Base-by-base conservation (phyloP, 2,888 invertebrate genomes). In the Linnaemya vulpina region DNA sequence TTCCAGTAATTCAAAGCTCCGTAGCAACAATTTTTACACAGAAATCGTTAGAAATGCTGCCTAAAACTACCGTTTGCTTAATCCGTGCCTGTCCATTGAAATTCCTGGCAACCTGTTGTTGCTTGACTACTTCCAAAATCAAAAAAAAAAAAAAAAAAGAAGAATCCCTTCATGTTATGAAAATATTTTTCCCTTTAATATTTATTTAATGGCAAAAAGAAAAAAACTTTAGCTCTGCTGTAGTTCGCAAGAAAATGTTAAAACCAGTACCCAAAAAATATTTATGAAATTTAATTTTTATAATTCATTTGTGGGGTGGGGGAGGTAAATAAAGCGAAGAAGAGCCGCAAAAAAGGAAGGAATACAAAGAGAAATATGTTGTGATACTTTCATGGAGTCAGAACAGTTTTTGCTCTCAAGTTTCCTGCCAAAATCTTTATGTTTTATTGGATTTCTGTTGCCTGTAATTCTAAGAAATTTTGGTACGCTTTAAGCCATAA, bases 201-300 rank as follows among this genome's bases (percentile, higher is more conserved):
- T 49, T 68, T 43, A 60, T 71, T 76, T 76, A 49, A 82, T 63
- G 62, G 65, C 63, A 58, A 40, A 65, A 49, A 55, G n/a, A n/a
- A 67, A 65, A 58, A 71, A 71, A 65, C 70, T 70, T 71, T 75
- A 82, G 30, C 30, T 30, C 30, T 30, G 30, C 30, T 5, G 71
- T 85, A 85, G 78, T 85, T 79, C 75, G 78, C 20, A 60, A 81
- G n/a, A 60, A 20, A 75, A 53, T 22, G 10, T 4, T 67, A 30
- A 70, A 58, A 53, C 22, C 40, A 65, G 65, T 65, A 60, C 51
- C 76, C 65, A 67, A 67, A 60, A 71, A n/a, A n/a, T n/a, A n/a
- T 51, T 40, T 53, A 75, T 82, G 71, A 85, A 85, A 85, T 79
- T 71, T 78, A 82, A 85, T 85, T 82, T 74, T 85, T 85, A 85